Base-by-base conservation (phyloP, 2,797 vertebrate species). In the Malurus leucopterus region DNA sequence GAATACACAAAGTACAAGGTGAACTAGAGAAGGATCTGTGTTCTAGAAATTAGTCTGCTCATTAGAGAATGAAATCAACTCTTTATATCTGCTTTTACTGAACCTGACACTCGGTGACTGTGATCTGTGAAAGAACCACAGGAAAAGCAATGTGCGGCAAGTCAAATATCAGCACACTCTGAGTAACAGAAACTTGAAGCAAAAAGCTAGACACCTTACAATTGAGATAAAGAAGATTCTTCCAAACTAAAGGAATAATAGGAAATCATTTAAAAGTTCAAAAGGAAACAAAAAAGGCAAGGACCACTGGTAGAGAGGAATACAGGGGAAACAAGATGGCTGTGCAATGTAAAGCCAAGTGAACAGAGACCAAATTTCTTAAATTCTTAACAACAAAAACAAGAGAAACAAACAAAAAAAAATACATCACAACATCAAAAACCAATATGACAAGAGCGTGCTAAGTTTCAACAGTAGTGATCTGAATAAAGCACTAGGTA, bases 21-120 rank as follows among this genome's bases (percentile, higher is more conserved):
- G 30, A 80, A 23, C 69, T 41, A 88, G 49, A 88, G 53, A 81
- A 85, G 22, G 2, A 9, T 57, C 81, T 72, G 17, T 63, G 44
- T 77, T 78, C 57, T 74, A 91, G 50, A 69, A 88, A 71, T 67
- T 51, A 63, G 24, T 64, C 44, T 58, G 59, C 8, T 43, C 50
- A 76, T 67, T 57, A 88, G 20, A 74, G 27, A 95, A 85, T 3
- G 2, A 90, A 90, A 88, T 69, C 40, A 67, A 72, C 11, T 77
- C 63, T 88, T 91, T 57, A 40, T 84, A 93, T 54, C 61, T 40
- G 54, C 29, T 59, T 88, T 93, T 84, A 71, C 49, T 14, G 12
- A 84, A 86, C 22, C 34, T 69, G 41, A 51, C 13, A 72, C 34
- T 63, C 64, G 18, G 59, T 14, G 54, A 57, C 54, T 61, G 4